Evolutionary conservation across 2,113 vertebrate species (phyloP).

Genomic region (Marmota flaviventris): DNA sequence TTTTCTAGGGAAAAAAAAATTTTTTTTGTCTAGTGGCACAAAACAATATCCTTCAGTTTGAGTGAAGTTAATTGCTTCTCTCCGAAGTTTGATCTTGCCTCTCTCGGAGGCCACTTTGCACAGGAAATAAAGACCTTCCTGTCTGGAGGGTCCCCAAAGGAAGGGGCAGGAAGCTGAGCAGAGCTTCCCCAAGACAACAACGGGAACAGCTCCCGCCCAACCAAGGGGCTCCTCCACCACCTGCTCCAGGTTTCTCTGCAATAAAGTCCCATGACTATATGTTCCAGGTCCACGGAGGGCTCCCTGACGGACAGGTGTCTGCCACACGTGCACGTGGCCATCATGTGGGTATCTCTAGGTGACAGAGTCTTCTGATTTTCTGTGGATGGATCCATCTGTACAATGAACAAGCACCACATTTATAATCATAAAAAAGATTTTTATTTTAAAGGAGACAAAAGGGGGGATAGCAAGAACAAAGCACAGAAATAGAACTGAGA

Average conservation of each 20-base stretch:
- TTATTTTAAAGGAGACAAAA: slow-evolving; percentile 23
- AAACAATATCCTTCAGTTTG: slow-evolving; percentile 81
- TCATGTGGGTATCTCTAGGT: not conserved
- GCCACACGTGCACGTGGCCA: not conserved
- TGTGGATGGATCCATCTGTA: not conserved
- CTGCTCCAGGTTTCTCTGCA: not conserved
- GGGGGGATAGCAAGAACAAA: not conserved
- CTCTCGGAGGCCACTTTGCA: slow-evolving; percentile 74
- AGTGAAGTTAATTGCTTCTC: slow-evolving; percentile 84
- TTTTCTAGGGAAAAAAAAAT: slow-evolving; percentile 66
- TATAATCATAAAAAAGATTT: not conserved
- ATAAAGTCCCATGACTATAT: not conserved
- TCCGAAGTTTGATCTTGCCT: slow-evolving; percentile 77
- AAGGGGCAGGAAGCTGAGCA: not conserved
- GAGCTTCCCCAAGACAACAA: not conserved
- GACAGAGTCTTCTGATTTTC: not conserved
- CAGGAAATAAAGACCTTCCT: slow-evolving; percentile 68
- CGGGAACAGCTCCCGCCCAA: not conserved
- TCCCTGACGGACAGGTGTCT: not conserved
- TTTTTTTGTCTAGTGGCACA: slow-evolving; percentile 54
- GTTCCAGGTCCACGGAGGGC: too few relatives aligned
- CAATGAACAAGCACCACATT: not conserved
- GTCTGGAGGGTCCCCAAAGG: not conserved
- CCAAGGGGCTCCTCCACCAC: not conserved
- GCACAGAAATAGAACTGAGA: not conserved